A percentile compares a stretch with the other conserved stretches of the same genome.
These are phyloP conservation scores for Bergia sp. DNA, from an alignment of 92 coral and sea anemone genomes.

Conservation along the genomic window DNA sequence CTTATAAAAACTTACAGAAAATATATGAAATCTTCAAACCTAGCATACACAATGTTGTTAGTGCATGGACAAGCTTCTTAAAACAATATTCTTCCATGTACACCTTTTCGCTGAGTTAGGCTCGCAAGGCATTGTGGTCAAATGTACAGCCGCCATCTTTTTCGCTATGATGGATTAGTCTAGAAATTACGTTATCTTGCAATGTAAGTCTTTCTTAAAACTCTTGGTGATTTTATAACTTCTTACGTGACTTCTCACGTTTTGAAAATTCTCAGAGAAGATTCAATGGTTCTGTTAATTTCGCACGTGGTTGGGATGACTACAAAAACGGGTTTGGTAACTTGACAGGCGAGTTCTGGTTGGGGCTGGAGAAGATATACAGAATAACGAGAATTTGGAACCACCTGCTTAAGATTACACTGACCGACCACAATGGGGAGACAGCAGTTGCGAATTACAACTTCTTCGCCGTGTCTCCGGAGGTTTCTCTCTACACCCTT, in stretches of 20 bases:
- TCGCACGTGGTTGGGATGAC: conserved; percentile 40
- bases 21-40: no score
- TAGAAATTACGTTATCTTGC: neutral
- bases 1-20: no score
- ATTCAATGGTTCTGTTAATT: conserved; percentile 32
- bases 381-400: neutral
- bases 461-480: conserved; percentile 22
- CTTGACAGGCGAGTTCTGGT: conserved; percentile 41
- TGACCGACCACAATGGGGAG: conserved; percentile 12
- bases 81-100: no score
- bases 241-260: neutral
- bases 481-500: conserved; percentile 15
- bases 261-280: conserved; percentile 9
- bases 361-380: conserved; percentile 36
- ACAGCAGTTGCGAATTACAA: conserved; percentile 12
- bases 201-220: neutral
- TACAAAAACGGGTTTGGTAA: conserved; percentile 36
- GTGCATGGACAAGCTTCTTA: no score
- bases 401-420: neutral
- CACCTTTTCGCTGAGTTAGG: no score
- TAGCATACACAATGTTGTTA: no score
- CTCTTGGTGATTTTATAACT: neutral
- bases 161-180: neutral
- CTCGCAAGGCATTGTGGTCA: no score
- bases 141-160: no score